Evolutionary conservation across 2,888 invertebrate genomes (phyloP), one percentile per base, ranked within the genome.

Genomic region (Coenonympha arcania): DNA sequence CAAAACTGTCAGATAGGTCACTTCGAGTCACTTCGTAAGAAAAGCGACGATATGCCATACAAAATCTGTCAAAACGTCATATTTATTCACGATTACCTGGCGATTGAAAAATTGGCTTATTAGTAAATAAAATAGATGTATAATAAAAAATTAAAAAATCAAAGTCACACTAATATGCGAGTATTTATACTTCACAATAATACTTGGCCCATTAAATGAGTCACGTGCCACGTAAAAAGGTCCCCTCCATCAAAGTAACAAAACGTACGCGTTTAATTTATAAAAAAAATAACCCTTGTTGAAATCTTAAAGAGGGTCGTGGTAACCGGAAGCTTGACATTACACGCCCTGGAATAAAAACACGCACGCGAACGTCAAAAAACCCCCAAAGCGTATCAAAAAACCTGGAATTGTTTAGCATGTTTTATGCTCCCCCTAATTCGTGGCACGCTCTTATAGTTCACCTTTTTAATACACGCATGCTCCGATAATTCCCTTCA

Each of bases 241-340:
- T 33, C 39, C 40, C 51, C 46, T 33, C 40, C 19, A 45, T 30
- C 28, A 47, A 22, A 36, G 28, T 13, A 36, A 22, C 16, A 31
- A 18, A 26, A 50, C 42, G 48, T 41, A 42, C 11, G 42, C 30
- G 39, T 36, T 51, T 52, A 37, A 45, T 47, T 55, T n/a, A n/a
- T n/a, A 52, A 48, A 52, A 51, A 59, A 58, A 56, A 33, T 54
- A 37, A 40, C 57, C 59, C 59, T 54, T 54, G 53, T 59, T 57
- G 53, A 65, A 64, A 64, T 65, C 59, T 64, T 64, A 68, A 67
- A 62, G 69, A 74, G 76, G 76, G 74, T 68, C 61, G 60, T 61
- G 72, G 76, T 76, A 73, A 59, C 76, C 71, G 82, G 79, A 84
- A 82, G 72, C 66, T 73, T 73, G 76, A 77, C 76, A 76, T 77